These are phyloP conservation scores for Gobius niger DNA, from an alignment of 2,113 vertebrate species.

Conservation along the genomic window DNA sequence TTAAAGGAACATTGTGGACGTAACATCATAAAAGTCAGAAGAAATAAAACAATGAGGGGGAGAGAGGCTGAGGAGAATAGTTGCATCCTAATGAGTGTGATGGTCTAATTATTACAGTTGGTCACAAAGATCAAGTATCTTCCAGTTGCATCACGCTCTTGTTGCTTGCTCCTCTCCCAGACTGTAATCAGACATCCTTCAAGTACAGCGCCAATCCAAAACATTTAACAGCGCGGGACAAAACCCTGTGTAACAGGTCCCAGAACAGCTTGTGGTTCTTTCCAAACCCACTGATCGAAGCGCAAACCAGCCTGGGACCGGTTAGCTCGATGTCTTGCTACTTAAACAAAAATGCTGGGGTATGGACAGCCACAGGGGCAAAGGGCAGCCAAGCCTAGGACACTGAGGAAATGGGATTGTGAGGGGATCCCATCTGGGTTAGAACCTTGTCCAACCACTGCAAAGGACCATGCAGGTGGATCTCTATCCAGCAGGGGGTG, in stretches of 20 bases:
- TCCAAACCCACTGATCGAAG: slow-evolving; percentile 31
- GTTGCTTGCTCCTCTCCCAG: slow-evolving; percentile 72
- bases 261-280: slow-evolving; percentile 47
- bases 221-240: slow-evolving; percentile 36
- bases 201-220: slow-evolving; percentile 78
- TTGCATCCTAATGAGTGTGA: slow-evolving; percentile 64
- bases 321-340: slow-evolving; percentile 42
- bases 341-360: slow-evolving; percentile 60
- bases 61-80: slow-evolving; percentile 68
- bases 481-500: slow-evolving; percentile 99
- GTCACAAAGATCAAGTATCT: slow-evolving; percentile 95
- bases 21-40: slow-evolving; percentile 79
- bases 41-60: slow-evolving; percentile 46
- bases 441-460: slow-evolving; percentile 99
- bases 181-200: slow-evolving; percentile 86
- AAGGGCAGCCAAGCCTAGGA: slow-evolving; percentile 78
- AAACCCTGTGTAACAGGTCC: slow-evolving; percentile 22
- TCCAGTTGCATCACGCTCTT: slow-evolving; percentile 82
- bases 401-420: slow-evolving; percentile 97
- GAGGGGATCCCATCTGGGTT: slow-evolving; percentile 98
- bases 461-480: slow-evolving; percentile 95
- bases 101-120: slow-evolving; percentile 87
- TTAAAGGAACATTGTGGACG: slow-evolving; percentile 75
- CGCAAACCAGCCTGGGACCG: slow-evolving; percentile 43
- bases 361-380: slow-evolving; percentile 50